Base-by-base conservation (phyloP, 2,113 vertebrate genomes). In the Atherinomorus stipes region DNA sequence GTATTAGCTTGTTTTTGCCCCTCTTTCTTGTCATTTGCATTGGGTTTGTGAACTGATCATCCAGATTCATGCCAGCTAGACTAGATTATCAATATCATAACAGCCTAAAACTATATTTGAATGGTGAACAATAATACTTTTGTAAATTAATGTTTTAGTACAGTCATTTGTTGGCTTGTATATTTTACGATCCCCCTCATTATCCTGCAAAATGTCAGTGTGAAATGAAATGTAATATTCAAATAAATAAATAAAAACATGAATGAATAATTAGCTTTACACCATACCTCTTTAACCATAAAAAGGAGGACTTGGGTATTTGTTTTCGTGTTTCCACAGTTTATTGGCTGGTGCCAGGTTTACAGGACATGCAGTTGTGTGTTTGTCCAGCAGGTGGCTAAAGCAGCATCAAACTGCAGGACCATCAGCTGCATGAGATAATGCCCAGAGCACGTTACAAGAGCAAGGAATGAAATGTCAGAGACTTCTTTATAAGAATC, bases 331-430 rank as follows among this genome's bases (percentile, higher is more conserved):
- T 34, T 34, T 8, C 9, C 8, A 34, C 38, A 56, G 22, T 26
- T 53, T 45, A n/a, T 4, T 23, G 23, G 15, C 9, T n/a, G 19
- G 21, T 15, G 2, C 28, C 1, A 4, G 22, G 16, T 25, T 19
- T 56, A 44, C 62, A 31, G 26, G 22, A 5, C 1, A 2, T 84
- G 88, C 53, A 85, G 52, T 81, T 52, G 7, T 37, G 23, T 45
- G 51, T 64, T 62, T 77, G 47, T 0, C 88, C 89, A 91, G 85
- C 76, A 91, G 88, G 60, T 85, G 90, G 90, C 84, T 74, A 25
- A 44, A 53, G 28, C 47, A 49, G 53, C 63, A 21, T 12, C 59
- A 72, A n/a, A 38, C 54, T 52, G 6, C 23, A 64, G 59, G 1
- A 54, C 23, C 62, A 47, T 37, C 44, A 76, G 52, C 42, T 44